phyloP scores from a whole-genome alignment of 64 coral and sea anemone species.

The Stichodactyla helianthus region DNA sequence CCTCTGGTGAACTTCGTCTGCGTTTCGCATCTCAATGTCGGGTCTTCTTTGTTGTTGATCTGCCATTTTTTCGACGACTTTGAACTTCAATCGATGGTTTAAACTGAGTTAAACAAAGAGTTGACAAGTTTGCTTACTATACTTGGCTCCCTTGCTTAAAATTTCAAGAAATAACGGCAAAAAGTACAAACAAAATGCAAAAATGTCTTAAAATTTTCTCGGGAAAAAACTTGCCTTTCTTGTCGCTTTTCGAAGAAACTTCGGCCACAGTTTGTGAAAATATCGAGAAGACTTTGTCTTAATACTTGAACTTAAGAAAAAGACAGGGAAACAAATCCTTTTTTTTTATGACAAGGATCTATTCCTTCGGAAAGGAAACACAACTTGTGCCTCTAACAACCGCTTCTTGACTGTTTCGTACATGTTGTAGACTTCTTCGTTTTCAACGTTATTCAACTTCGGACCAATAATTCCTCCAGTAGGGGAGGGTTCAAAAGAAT shows the following conservation, averaged over 20 bases:
- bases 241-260: background rate
- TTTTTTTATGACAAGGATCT: background rate
- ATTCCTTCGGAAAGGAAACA: background rate
- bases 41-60: conserved; percentile 34
- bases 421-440: too few species aligned
- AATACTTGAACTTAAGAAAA: background rate
- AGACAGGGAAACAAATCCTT: background rate
- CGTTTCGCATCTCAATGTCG: conserved; percentile 5
- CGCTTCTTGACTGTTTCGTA: too few species aligned
- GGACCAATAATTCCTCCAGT: too few species aligned
- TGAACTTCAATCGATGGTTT: background rate
- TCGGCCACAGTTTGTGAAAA: background rate
- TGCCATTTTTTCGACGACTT: conserved; percentile 33
- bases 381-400: too few species aligned
- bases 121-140: background rate
- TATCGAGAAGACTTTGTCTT: background rate
- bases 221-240: background rate
- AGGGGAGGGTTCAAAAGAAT: too few species aligned
- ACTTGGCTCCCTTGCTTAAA: background rate
- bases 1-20: conserved; percentile 17
- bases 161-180: background rate
- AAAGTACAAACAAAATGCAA: too few species aligned
- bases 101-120: background rate
- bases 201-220: too few species aligned
- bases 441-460: too few species aligned